Base-by-base conservation (phyloP, 2,888 invertebrate genomes). In the Conistra vaccinii region DNA sequence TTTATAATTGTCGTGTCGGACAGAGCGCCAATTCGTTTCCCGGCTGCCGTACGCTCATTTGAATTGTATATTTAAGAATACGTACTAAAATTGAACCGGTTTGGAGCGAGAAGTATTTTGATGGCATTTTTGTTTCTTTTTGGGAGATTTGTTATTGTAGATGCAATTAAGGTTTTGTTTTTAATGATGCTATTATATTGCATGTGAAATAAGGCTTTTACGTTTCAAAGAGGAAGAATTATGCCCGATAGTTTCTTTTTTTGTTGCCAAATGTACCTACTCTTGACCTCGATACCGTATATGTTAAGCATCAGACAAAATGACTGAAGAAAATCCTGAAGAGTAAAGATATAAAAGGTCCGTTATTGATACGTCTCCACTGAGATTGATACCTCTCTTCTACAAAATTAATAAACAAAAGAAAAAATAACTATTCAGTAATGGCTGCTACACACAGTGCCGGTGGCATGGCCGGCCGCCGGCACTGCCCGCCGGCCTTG, bases 1-100 rank as follows among this genome's bases (percentile, higher is more conserved):
- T 84, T 78, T 84, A 62, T 83, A 84, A 83, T 83, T 83, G 83
- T 81, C 81, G 78, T 72, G 74, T 69, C 78, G 73, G 81, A 84
- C 81, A 51, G 73, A 76, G 71, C 71, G 62, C 29, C 80, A 76
- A 82, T 82, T 84, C 84, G 84, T 83, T 80, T 84, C 60, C 71
- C 65, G 83, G 51, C 45, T 61, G 69, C 71, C 72, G 84, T 78
- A 35, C 71, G 71, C 73, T 78, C 78, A 83, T 83, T 81, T 84
- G 78, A 78, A 83, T 84, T 84, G 83, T 84, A 81, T 83, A 83
- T 83, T 84, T 78, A 67, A 57, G 61, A 65, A 67, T 68, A 66
- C 32, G 35, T 35, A 65, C 62, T 78, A 70, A 74, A 81, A 84
- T 78, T 84, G 69, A 74, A 81, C 78, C 67, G 81, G 66, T 61